Evolutionary conservation across 2,888 invertebrate genomes (phyloP).

Genomic region (Trichacis sp.): DNA sequence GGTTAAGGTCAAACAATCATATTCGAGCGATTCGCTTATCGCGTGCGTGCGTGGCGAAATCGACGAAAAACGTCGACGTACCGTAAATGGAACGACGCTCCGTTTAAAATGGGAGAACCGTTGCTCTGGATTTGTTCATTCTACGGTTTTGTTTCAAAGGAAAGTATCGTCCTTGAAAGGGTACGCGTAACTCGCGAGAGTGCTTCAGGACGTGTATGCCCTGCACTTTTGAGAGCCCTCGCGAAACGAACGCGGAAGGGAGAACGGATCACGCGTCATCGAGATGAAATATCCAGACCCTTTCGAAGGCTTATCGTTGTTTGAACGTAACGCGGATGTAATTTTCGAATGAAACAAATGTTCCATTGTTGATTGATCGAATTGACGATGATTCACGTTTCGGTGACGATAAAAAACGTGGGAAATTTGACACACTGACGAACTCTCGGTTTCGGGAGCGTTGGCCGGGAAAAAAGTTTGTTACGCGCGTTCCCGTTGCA

Average conservation of each 20-base stretch:
- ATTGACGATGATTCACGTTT: no score
- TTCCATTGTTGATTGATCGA: no score
- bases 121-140: no score
- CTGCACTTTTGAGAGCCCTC: conserved; percentile 9
- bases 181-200: conserved; percentile 23
- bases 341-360: no score
- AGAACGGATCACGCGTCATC: conserved; percentile 23
- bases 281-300: background rate
- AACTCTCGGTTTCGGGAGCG: conserved; percentile 39
- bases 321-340: no score
- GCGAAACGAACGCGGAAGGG: conserved; percentile 17
- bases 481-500: conserved; percentile 49
- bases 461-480: conserved; percentile 34
- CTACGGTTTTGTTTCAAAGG: conserved; percentile 14
- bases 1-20: conserved; percentile 51
- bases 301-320: background rate
- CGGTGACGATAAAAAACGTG: no score
- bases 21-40: conserved; percentile 27
- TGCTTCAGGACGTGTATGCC: background rate
- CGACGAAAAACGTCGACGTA: background rate
- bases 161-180: conserved; percentile 15
- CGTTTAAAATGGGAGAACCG: no score
- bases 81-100: background rate
- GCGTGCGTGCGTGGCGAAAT: conserved; percentile 11
- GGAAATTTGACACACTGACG: no score